A percentile compares a stretch with the other conserved stretches of the same genome.
These are phyloP conservation scores for Agrotis ipsilon DNA, from an alignment of 2,888 invertebrate genomes.

Conservation along the genomic window DNA sequence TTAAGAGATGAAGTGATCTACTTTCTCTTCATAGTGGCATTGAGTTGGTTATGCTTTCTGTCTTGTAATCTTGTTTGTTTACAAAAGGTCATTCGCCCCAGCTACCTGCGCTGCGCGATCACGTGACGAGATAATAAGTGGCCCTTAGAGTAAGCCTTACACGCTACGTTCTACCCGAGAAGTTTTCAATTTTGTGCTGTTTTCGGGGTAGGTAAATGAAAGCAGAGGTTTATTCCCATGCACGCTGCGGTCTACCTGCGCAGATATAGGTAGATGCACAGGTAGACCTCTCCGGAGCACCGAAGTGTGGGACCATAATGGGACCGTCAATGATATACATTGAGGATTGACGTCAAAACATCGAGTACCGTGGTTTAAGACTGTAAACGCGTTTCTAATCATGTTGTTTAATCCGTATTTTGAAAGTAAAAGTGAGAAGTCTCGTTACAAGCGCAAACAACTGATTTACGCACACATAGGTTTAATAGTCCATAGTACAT, in stretches of 20 bases:
- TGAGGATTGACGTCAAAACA: constrained; percentile 2
- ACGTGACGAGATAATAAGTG: no score
- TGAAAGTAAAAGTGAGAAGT: constrained; percentile 22
- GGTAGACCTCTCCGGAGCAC: no score
- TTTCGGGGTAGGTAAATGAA: no score
- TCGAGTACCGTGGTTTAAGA: not conserved
- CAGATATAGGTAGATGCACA: no score
- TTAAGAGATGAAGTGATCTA: no score
- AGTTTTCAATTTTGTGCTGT: no score
- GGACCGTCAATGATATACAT: not conserved
- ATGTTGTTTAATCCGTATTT: constrained; percentile 6
- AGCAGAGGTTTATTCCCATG: no score
- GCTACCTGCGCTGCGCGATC: not conserved
- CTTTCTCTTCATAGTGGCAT: not conserved
- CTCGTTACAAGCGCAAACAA: constrained; percentile 5
- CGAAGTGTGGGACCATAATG: no score
- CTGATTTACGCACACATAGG: not conserved
- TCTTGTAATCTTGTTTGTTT: constrained; percentile 11
- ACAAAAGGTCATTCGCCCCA: not conserved
- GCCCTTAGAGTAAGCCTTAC: no score
- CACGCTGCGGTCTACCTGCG: no score
- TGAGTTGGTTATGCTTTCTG: not conserved
- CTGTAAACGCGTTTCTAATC: constrained; percentile 10
- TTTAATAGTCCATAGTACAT: constrained; percentile 2
- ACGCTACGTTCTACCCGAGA: no score